Evolutionary conservation across 1,140 invertebrate species (phyloP), one percentile per base, ranked within the genome.

Genomic region (Drosophila takahashii): DNA sequence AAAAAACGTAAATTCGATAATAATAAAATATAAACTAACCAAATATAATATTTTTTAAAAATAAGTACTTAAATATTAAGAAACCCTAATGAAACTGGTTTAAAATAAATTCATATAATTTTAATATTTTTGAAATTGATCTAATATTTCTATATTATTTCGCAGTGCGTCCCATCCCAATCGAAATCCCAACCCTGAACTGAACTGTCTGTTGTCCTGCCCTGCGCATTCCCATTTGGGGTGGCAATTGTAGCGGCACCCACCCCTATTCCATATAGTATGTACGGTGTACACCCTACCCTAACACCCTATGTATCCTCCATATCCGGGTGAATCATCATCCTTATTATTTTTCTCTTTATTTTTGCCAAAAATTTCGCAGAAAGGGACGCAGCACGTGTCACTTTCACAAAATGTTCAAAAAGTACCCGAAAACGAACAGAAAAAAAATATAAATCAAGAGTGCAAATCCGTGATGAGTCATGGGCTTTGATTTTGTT

Each of bases 351-450:
- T 4, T 8, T 15, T 37, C 26, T 22, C 39, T 15, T 44, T 16
- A 15, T 42, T 67, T 73, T 54, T 64, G 59, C 15, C 51, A 42
- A 74, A 74, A 64, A 47, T 52, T 74, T 74, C 11, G 72, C 72
- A 73, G 39, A 66, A 70, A 62, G 51, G 47, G 56, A 47, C 62
- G 37, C 34, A 29, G 76, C 76, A 81, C 81, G 83, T 85, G 81
- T 70, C 81, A 81, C 81, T 85, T 85, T 85, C 81, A 75, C 81
- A 85, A 84, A 59, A 59, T 64, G 50, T 32, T 52, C 32, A 18
- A 42, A 66, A 66, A 51, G 53, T 22, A 37, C 4, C 39, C 36
- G 34, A 52, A 36, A 41, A 32, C 8, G 0, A 32, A 29, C 1
- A 22, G 22, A 29, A 42, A 42, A 26, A 13, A 36, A 50, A 34